Evolutionary conservation across 1,140 invertebrate species (phyloP), one percentile per base, ranked within the genome.

Genomic region (Brachionus rotundiformis): DNA sequence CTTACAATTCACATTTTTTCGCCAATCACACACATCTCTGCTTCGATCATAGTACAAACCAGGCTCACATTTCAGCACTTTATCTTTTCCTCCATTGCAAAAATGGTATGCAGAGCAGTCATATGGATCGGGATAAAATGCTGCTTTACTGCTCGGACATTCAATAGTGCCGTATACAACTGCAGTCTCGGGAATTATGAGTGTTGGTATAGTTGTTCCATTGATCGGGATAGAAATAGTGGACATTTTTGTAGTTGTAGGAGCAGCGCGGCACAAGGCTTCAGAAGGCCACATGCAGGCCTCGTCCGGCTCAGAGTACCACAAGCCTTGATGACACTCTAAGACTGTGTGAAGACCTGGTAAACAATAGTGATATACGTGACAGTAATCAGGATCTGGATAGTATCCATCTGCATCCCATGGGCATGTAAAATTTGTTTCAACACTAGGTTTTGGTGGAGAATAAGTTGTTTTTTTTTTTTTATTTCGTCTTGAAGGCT

Each of bases 21-120:
- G 47, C 54, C 79, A 65, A 41, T 68, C 33, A 54, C 61, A 81
- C n/a, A 81, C 77, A 61, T 81, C 77, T 33, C 77, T 29, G 10
- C 47, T 81, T 33, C 77, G 8, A 31, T 81, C 77, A 47, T 81
- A 81, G 49, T 61, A 81, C 19, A 81, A 31, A 39, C 77, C 77
- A 19, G 77, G 59, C 23, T 81, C 77, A 65, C 77, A 81, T 44
- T 61, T 61, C 1, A 81, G 77, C n/a, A 81, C 77, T 31, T 81
- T 59, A 25, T 81, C 77, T 44, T 61, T 81, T 11, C 77, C 77
- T n/a, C 80, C 80, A 36, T 81, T 81, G 3, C 80, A 81, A 44
- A 65, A 81, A 25, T 81, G 80, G 63, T 68, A 81, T 2, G 59
- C 80, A 29, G 80, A 81, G n/a, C 80, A 81, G 36, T 81, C 80